Conservation (phyloP, 2,113 vertebrate species). For the Artemisiospiza belli region DNA sequence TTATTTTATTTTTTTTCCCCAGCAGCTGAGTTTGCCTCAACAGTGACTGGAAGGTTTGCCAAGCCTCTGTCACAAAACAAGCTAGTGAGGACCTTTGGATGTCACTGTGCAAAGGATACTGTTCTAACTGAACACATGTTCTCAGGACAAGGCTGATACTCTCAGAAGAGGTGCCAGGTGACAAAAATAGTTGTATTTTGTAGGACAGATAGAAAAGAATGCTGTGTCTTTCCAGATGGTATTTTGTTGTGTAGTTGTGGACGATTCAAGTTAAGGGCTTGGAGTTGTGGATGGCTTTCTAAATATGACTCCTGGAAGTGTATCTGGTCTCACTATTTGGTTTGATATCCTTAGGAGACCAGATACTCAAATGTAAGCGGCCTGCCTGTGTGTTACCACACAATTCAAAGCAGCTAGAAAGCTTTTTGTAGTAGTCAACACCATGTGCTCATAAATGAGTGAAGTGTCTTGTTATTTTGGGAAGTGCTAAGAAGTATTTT, state of each 20-base stretch:
- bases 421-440: slow-evolving; percentile 35
- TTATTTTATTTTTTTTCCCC: not conserved
- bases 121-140: slow-evolving; percentile 32
- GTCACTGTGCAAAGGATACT: not conserved
- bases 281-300: not conserved
- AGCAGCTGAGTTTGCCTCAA: not conserved
- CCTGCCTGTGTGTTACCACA: slow-evolving; percentile 18
- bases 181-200: slow-evolving; percentile 41
- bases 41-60: slow-evolving; percentile 24
- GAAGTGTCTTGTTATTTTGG: slow-evolving; percentile 52
- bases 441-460: slow-evolving; percentile 19
- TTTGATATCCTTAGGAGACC: not conserved
- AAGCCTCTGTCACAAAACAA: not conserved
- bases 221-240: not conserved
- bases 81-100: not conserved
- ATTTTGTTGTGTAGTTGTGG: not conserved
- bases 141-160: not conserved
- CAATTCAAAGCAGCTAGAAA: slow-evolving; percentile 26
- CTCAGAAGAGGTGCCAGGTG: slow-evolving; percentile 13
- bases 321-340: not conserved
- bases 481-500: slow-evolving; percentile 52
- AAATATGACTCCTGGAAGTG: not conserved
- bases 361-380: not conserved
- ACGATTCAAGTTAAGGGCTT: not conserved
- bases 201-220: slow-evolving; percentile 2